phyloP scores from a whole-genome alignment of 2,797 vertebrate genomes.

The Coilia nasus region DNA sequence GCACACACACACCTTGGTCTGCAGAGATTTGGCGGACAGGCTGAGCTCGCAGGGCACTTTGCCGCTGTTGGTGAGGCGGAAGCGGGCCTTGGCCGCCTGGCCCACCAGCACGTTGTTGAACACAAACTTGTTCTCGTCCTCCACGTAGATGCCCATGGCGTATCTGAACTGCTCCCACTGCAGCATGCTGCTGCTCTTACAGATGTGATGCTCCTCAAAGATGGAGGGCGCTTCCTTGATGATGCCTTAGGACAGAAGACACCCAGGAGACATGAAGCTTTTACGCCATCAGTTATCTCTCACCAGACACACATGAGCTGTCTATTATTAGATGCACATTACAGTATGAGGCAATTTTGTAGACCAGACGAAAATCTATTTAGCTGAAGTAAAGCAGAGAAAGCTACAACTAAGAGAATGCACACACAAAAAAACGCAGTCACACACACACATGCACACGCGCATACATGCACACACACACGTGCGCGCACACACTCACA shows the following conservation, averaged over 20 bases:
- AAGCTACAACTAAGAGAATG: neutral
- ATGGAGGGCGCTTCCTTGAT: conserved; percentile 73
- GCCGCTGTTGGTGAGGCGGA: conserved; percentile 81
- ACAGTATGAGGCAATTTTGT: neutral
- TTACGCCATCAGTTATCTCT: neutral
- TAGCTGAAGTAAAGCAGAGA: neutral
- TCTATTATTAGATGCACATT: neutral
- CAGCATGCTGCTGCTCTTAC: conserved; percentile 69
- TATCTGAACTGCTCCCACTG: conserved; percentile 67
- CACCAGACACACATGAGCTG: too few species aligned
- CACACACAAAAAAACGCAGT: too few species aligned
- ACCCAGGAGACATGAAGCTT: neutral
- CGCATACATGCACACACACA: too few species aligned
- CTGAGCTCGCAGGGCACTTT: conserved; percentile 80
- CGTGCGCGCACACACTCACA: neutral
- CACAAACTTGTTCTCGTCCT: conserved; percentile 86
- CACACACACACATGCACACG: too few species aligned
- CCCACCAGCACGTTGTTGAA: conserved; percentile 84
- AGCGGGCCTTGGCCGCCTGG: conserved; percentile 75
- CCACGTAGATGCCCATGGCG: conserved; percentile 76
- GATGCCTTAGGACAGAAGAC: conserved; percentile 67
- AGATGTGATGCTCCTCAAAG: conserved; percentile 88
- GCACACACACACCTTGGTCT: conserved; percentile 71
- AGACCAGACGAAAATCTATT: neutral
- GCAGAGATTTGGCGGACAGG: conserved; percentile 69